These are phyloP conservation scores for Habropoda laboriosa DNA, from an alignment of 1,140 invertebrate species.

Conservation along the genomic window DNA sequence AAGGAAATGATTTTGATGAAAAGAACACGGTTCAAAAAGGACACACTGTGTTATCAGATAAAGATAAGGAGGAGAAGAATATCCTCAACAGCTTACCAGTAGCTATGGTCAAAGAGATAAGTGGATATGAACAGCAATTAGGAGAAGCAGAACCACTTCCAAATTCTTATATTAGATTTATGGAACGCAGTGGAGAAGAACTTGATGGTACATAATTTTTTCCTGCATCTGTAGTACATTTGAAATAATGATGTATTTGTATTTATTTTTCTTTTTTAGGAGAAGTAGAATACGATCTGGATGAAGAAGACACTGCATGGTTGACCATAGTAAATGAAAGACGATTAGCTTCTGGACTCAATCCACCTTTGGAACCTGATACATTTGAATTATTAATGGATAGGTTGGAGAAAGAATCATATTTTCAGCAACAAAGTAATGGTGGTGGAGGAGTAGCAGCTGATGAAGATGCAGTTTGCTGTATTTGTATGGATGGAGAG, in stretches of 20 bases:
- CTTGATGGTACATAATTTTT: slow-evolving; percentile 88
- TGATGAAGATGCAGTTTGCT: slow-evolving; percentile 99
- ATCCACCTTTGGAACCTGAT: slow-evolving; percentile 88
- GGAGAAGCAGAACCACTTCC: slow-evolving; percentile 90
- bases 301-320: slow-evolving; percentile 98
- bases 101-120: slow-evolving; percentile 90
- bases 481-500: slow-evolving; percentile 97
- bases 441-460: slow-evolving; percentile 87
- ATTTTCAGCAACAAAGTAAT: slow-evolving; percentile 92
- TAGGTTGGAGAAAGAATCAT: slow-evolving; percentile 97
- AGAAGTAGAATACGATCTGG: slow-evolving; percentile 97
- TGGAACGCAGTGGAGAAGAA: slow-evolving; percentile 97
- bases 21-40: slow-evolving; percentile 67
- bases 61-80: slow-evolving; percentile 78
- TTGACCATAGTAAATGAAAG: slow-evolving; percentile 93
- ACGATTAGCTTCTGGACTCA: slow-evolving; percentile 86
- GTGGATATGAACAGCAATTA: slow-evolving; percentile 87
- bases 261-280: slow-evolving; percentile 71
- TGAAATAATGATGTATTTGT: neutral
- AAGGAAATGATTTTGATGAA: slow-evolving; percentile 71
- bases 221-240: neutral
- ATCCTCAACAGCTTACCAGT: slow-evolving; percentile 86
- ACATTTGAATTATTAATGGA: slow-evolving; percentile 98
- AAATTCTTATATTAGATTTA: slow-evolving; percentile 93
- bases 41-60: slow-evolving; percentile 60